A percentile compares a stretch with the other conserved stretches of the same genome.
phyloP scores from a whole-genome alignment of 2,888 invertebrate species.

The Cephus rjabovi region DNA sequence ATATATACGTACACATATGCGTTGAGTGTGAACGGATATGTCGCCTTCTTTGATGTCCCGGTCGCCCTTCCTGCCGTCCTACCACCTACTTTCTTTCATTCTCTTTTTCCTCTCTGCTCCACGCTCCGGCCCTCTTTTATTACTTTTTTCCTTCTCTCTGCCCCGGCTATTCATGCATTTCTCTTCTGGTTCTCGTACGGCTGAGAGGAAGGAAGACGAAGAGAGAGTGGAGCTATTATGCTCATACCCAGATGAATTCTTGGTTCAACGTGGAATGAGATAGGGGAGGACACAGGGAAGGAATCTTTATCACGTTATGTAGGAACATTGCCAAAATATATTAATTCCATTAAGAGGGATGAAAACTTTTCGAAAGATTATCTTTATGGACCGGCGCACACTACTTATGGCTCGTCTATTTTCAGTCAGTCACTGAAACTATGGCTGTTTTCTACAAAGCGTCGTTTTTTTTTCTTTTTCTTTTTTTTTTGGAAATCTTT shows the following conservation, averaged over 20 bases:
- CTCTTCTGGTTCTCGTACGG: conserved; percentile 25
- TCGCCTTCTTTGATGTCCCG: conserved; percentile 62
- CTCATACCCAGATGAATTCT: not conserved
- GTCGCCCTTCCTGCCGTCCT: conserved; percentile 26
- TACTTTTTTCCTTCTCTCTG: conserved; percentile 1
- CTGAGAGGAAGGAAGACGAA: conserved; percentile 17
- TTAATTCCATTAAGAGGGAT: not conserved
- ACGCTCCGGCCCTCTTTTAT: not conserved
- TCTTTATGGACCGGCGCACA: not conserved
- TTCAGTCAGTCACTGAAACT: not conserved
- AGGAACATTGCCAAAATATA: not conserved
- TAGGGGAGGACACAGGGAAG: not conserved
- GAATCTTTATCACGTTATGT: not conserved
- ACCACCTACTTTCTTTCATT: not conserved
- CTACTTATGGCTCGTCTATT: not conserved
- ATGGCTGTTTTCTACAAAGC: not conserved
- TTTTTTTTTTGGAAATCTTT: not conserved
- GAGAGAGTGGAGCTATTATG: not conserved
- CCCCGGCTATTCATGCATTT: conserved; percentile 8
- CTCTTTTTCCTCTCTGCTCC: conserved; percentile 1
- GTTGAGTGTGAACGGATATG: conserved; percentile 64
- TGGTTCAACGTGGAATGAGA: not conserved
- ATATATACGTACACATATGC: conserved; percentile 22
- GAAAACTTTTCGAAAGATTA: not conserved
- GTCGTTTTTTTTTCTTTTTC: not conserved